Evolutionary conservation across 1,140 invertebrate species (phyloP).

Genomic region (Bombus confusus): DNA sequence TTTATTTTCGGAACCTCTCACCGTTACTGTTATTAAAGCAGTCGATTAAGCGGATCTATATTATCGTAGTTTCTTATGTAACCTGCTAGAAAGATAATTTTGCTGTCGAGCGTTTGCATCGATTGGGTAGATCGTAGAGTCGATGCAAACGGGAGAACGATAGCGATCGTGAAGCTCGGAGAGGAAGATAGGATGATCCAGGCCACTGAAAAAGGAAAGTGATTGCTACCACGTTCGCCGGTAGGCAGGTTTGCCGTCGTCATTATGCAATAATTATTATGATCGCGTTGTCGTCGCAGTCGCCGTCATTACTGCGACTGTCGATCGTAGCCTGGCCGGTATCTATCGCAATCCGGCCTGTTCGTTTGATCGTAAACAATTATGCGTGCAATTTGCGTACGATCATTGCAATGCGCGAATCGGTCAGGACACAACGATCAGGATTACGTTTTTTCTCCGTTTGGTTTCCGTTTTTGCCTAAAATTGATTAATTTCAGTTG

Average conservation of each 20-base stretch:
- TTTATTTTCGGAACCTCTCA: too few species aligned
- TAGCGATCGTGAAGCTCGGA: conserved; percentile 43
- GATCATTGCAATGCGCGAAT: not conserved
- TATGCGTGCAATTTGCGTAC: conserved; percentile 34
- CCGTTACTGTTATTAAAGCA: too few species aligned
- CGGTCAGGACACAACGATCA: too few species aligned
- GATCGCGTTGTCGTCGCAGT: conserved; percentile 68
- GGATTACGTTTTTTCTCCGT: not conserved
- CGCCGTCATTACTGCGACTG: conserved; percentile 64
- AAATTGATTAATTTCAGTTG: not conserved
- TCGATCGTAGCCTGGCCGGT: conserved; percentile 50
- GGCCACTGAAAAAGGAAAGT: conserved; percentile 81
- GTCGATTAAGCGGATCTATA: not conserved
- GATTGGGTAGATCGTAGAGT: not conserved
- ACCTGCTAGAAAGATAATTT: not conserved
- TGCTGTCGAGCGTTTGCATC: not conserved
- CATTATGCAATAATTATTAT: conserved; percentile 80
- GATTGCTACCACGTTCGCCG: conserved; percentile 70
- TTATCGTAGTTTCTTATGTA: not conserved
- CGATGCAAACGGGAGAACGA: not conserved
- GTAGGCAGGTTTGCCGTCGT: conserved; percentile 66
- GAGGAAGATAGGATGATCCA: conserved; percentile 76
- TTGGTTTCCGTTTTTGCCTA: not conserved
- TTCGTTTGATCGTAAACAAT: conserved; percentile 60
- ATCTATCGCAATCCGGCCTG: conserved; percentile 53